A percentile compares a stretch with the other conserved stretches of the same genome.
phyloP scores from a whole-genome alignment of 2,797 vertebrate species.

The Eremophila alpestris region DNA sequence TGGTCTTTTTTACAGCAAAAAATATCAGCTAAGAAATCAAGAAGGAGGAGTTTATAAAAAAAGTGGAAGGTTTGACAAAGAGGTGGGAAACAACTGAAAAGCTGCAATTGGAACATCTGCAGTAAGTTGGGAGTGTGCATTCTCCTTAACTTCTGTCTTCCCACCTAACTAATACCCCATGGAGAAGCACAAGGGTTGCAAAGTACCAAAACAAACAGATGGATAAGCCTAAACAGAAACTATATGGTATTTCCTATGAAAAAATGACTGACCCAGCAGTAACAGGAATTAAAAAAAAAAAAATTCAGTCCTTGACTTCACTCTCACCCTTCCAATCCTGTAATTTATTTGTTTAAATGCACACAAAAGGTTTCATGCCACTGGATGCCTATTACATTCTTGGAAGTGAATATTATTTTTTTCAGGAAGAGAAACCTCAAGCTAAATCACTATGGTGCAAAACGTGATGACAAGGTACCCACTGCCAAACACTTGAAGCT shows the following conservation, averaged over 20 bases:
- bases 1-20: neutral
- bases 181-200: neutral
- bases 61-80: neutral
- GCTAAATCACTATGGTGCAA: neutral
- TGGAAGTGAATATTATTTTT: neutral
- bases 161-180: rapidly evolving
- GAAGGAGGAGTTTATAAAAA: neutral
- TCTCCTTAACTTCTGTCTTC: neutral
- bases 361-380: neutral
- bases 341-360: neutral
- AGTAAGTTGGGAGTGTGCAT: rapidly evolving
- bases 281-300: neutral
- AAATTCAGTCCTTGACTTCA: neutral
- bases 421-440: neutral
- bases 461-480: neutral
- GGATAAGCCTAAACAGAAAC: neutral
- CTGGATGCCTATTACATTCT: neutral
- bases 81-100: neutral
- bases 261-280: neutral
- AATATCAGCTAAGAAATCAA: neutral
- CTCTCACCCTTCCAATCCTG: neutral
- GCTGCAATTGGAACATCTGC: neutral
- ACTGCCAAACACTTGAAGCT: neutral
- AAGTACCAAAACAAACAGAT: neutral
- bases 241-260: neutral